Evolutionary conservation across 2,888 invertebrate genomes (phyloP), one percentile per base, ranked within the genome.

Genomic region (Atrina japonica): DNA sequence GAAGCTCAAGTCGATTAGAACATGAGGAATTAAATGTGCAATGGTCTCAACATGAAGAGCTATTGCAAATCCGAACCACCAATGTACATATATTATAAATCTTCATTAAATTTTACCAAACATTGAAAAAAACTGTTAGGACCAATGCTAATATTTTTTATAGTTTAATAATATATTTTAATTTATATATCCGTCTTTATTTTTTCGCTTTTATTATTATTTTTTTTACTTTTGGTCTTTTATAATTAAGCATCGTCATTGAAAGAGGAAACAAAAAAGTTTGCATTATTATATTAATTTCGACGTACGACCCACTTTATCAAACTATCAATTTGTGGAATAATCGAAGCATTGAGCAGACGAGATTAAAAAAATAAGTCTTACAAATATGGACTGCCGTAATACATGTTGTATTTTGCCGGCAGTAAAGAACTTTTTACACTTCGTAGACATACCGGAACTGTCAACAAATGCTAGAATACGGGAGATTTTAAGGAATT

Each of bases 371-470:
- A 7, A 35, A 35, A 11, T 35, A 11, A 35, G 11, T 35, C 5
- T 35, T n/a, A 55, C 29, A 3, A n/a, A 29, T 16, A 55, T 27
- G 55, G 29, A 27, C 55, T 5, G 21, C 55, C 55, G 14, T 55
- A 55, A 16, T 16, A 25, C 2, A 16, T 5, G 29, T 9, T 9
- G 21, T 9, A n/a, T 5, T 21, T 5, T 9, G 5, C 47, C 6
- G 29, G 29, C 3, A 55, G n/a, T n/a, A 27, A 5, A 27, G 2
- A 55, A 55, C 1, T 3, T 27, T 55, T 16, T 11, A 2, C 7
- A 9, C 55, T 55, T 27, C 55, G 29, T 29, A 55, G 29, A 27
- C 11, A 27, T 55, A 30, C 55, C 55, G 30, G 55, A 55, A 2
- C 3, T 27, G 16, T 14, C 16, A 35, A 35, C 35, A 35, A 35